A percentile compares a stretch with the other conserved stretches of the same genome.
These are phyloP conservation scores for Drosophila tanythrix DNA, from an alignment of 2,888 invertebrate genomes.

Conservation along the genomic window DNA sequence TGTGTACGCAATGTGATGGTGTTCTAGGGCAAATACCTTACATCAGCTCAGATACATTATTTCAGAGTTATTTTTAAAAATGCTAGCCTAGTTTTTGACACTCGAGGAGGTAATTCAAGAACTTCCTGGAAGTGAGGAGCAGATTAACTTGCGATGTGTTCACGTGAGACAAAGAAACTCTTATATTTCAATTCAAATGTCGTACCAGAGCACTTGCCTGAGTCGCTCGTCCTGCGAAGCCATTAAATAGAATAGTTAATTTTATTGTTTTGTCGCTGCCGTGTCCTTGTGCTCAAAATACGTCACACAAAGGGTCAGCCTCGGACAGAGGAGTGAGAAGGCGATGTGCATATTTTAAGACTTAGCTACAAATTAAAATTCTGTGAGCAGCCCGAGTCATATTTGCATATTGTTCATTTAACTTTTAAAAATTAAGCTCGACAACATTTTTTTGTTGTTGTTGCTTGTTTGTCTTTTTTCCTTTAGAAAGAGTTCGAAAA, in stretches of 20 bases:
- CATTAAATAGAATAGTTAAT: conserved; percentile 81
- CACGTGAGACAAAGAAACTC: conserved; percentile 8
- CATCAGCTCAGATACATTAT: not conserved
- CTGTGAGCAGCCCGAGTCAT: conserved; percentile 62
- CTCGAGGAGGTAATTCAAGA: conserved; percentile 6
- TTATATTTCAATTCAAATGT: conserved; percentile 22
- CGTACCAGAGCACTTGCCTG: not conserved
- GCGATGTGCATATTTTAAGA: conserved; percentile 66
- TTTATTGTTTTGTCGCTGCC: conserved; percentile 62
- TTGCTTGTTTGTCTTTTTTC: not conserved
- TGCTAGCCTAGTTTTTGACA: conserved; percentile 5
- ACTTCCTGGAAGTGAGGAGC: conserved; percentile 6
- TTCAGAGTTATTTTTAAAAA: conserved; percentile 11
- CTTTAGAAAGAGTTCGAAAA: conserved; percentile 15
- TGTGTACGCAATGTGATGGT: conserved; percentile 61
- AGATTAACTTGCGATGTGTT: conserved; percentile 31
- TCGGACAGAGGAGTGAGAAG: not conserved
- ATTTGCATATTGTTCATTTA: conserved; percentile 71
- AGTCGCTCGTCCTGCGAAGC: conserved; percentile 58
- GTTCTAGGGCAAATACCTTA: conserved; percentile 1
- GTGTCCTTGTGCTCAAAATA: conserved; percentile 59
- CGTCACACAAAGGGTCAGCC: conserved; percentile 72
- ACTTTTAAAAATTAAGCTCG: conserved; percentile 38
- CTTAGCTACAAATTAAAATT: conserved; percentile 74
- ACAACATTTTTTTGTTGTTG: conserved; percentile 42